Evolutionary conservation across 2,797 vertebrate species (phyloP), one percentile per base, ranked within the genome.

Genomic region (Ctenopoma multispine): DNA sequence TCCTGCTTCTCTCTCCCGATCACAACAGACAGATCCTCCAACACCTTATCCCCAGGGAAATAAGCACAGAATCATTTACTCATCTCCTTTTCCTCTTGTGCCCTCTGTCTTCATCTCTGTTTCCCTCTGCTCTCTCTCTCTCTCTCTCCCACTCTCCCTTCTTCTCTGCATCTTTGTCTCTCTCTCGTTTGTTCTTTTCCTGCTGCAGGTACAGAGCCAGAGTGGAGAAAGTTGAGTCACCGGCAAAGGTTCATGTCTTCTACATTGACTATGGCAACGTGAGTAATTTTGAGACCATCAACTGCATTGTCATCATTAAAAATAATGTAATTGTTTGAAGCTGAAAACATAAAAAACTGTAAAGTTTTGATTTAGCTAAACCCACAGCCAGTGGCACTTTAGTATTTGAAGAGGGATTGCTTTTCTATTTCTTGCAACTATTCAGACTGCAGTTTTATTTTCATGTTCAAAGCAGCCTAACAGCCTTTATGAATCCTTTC

Each of bases 241-340:
- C 95, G 0, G 90, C 94, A 75, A 98, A 95, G 75, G 95, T 98
- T 17, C 96, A 98, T 1, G 95, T 98, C 79, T 98, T 97, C 93
- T 99, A 99, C 95, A 96, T 99, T 0, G 97, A 99, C 94, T 99
- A 99, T 0, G 97, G 97, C 92, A 99, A 98, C 0, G 97, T 99
- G 89, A 98, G 97, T 96, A 79, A 64, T 64, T 66, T 47, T 20
- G 53, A 49, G 5, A 53, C 34, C 7, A 9, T 23, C 31, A 38
- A 38, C 82, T 54, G 63, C 49, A 5, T 41, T 40, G 41, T 51
- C 34, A 43, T 79, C 49, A 55, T 64, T 69, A 58, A 77, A 69
- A 56, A 54, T 36, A 27, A 20, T 36, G 15, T n/a, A 24, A 27
- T 41, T 75, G 62, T 78, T 62, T 21, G 15, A 31, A 20, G 58